phyloP scores from a whole-genome alignment of 1,140 invertebrate genomes.

The Agraylea sexmaculata region DNA sequence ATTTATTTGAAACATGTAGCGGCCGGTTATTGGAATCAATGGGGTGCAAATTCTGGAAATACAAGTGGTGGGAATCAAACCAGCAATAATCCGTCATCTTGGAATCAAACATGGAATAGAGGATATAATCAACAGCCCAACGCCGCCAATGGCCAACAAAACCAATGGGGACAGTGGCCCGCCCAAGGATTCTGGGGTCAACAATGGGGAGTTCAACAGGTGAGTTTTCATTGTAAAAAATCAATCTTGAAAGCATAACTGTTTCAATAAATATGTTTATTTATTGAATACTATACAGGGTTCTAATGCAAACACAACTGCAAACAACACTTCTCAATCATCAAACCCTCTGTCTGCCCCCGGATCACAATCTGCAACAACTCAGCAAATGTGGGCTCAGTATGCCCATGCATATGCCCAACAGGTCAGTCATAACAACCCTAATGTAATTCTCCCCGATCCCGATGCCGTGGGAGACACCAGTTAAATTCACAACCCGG shows the following conservation, averaged over 20 bases:
- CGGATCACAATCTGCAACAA: not conserved
- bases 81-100: not conserved
- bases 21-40: no score
- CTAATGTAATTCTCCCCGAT: no score
- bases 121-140: constrained; percentile 4
- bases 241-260: constrained; percentile 1
- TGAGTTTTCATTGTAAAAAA: not conserved
- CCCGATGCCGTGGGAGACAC: no score
- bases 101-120: not conserved
- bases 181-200: constrained; percentile 2
- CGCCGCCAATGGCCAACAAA: constrained; percentile 6
- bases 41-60: constrained; percentile 6
- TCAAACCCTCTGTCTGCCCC: not conserved
- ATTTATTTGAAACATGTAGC: no score
- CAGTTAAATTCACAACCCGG: no score
- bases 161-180: constrained; percentile 7
- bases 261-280: no score
- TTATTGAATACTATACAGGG: no score
- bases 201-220: not conserved
- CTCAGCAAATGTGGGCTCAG: not conserved
- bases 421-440: no score
- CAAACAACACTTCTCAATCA: not conserved
- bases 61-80: constrained; percentile 2
- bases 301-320: no score
- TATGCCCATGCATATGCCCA: not conserved